Percentiles rank a stretch among this genome's conserved stretches.
These are phyloP conservation scores for Hoplodrina ambigua DNA, from an alignment of 2,888 invertebrate genomes.

Conservation along the genomic window DNA sequence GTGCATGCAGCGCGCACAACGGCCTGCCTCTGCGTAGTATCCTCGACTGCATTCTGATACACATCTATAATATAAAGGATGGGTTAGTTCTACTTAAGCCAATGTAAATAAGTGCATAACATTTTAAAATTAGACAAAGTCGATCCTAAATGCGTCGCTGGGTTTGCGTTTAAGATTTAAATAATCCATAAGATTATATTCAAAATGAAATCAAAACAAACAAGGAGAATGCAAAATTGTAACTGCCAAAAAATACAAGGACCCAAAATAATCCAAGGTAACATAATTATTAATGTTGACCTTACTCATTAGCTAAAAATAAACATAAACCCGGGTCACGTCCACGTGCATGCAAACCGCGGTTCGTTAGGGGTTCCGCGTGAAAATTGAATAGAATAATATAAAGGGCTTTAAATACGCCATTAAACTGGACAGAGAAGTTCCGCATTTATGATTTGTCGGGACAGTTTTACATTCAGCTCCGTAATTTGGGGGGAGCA, in stretches of 20 bases:
- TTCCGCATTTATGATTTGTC: constrained; percentile 35
- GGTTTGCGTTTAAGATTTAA: background rate
- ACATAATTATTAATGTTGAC: constrained; percentile 52
- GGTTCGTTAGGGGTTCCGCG: constrained; percentile 66
- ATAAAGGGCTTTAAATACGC: constrained; percentile 51
- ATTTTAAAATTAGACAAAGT: too few species aligned
- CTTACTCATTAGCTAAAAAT: constrained; percentile 59
- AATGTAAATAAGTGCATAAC: too few species aligned
- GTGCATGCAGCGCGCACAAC: constrained; percentile 95
- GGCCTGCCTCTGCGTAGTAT: constrained; percentile 93
- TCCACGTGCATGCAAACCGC: constrained; percentile 59
- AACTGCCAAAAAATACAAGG: constrained; percentile 17
- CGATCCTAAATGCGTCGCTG: background rate
- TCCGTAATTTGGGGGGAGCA: constrained; percentile 5
- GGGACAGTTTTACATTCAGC: constrained; percentile 20
- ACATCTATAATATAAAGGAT: constrained; percentile 87
- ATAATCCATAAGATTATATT: background rate
- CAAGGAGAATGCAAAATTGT: constrained; percentile 17
- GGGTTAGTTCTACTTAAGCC: too few species aligned
- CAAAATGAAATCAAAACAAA: constrained; percentile 24
- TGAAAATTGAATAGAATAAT: constrained; percentile 65
- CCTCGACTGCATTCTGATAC: constrained; percentile 94
- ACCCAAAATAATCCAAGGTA: constrained; percentile 34
- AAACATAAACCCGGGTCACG: constrained; percentile 62
- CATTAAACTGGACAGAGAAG: constrained; percentile 27